Base-by-base conservation (phyloP, 2,113 vertebrate species). In the Passer montanus region DNA sequence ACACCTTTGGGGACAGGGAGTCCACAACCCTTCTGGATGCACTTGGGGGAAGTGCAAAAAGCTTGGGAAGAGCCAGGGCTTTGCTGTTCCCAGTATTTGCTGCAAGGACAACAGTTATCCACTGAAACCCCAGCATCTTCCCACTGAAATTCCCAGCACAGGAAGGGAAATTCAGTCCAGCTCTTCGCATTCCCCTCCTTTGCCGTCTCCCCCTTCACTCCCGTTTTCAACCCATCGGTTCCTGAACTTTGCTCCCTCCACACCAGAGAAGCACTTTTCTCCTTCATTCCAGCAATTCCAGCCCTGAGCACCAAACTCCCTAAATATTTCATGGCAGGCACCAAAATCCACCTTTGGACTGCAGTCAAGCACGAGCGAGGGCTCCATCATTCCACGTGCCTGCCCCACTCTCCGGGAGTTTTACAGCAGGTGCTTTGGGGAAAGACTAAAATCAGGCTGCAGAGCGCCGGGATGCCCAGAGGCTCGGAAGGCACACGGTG, bases 391-490 rank as follows among this genome's bases (percentile, higher is more conserved):
- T 8, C 88, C 0, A 0, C 9, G 0, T 5, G 44, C 67, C 63
- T 52, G 13, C 35, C 52, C 16, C 17, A 22, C 10, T 73, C 26
- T n/a, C 50, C 5, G 3, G 15, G 66, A 23, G 49, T 43, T 37
- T 63, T 26, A 17, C n/a, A 37, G 76, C 46, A 55, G 73, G n/a
- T 37, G 56, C 33, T 89, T 41, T 41, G 26, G 74, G 49, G 50
- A 26, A 37, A 37, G 83, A 50, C 9, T 6, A 53, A 55, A 78
- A 47, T 11, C 21, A 11, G 33, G 52, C 67, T 35, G 5, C 0
- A 1, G 59, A 44, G 58, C 1, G 0, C 0, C 3, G 27, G 64
- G 13, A 18, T 10, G 37, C 5, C 0, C 6, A 39, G n/a, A 43
- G 50, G 9, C 49, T 43, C 3, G 21, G 62, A 14, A 59, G 73